These are phyloP conservation scores for Notospermus geniculatus DNA, from an alignment of 1,140 invertebrate species.

Conservation along the genomic window DNA sequence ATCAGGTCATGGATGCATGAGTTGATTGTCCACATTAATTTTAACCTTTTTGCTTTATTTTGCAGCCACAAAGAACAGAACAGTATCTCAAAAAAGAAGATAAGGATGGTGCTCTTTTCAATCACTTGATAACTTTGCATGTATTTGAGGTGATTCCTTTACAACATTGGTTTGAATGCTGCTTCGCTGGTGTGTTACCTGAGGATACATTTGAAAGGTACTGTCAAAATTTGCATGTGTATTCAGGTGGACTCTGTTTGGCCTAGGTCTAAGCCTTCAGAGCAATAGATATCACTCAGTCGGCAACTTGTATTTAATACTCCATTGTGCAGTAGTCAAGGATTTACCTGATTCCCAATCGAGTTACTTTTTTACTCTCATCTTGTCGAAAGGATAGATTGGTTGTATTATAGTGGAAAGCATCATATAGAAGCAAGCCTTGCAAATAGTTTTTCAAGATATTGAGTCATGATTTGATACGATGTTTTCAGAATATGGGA, in stretches of 20 bases:
- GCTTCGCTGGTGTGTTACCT: slow-evolving; percentile 76
- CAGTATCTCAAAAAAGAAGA: slow-evolving; percentile 43
- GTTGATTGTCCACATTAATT: neutral
- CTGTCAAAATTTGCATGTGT: slow-evolving; percentile 62
- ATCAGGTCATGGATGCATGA: no score
- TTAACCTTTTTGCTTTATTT: slow-evolving; percentile 8
- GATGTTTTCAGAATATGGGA: slow-evolving; percentile 82
- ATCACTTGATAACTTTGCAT: slow-evolving; percentile 34
- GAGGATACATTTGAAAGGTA: slow-evolving; percentile 74
- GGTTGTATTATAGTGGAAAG: neutral
- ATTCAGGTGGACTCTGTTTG: no score
- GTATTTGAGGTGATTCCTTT: slow-evolving; percentile 36
- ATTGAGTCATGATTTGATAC: slow-evolving; percentile 18
- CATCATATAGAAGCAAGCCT: neutral
- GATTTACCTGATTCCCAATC: no score
- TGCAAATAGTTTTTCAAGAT: neutral
- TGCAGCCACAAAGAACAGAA: slow-evolving; percentile 37
- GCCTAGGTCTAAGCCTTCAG: no score
- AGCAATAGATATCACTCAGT: no score
- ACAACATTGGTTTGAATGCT: slow-evolving; percentile 70
- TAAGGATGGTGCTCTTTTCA: slow-evolving; percentile 30
- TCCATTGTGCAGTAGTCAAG: no score
- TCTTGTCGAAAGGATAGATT: no score
- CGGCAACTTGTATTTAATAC: no score
- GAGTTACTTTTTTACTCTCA: no score